phyloP scores from a whole-genome alignment of 2,888 invertebrate genomes.

The Protonemura montana region DNA sequence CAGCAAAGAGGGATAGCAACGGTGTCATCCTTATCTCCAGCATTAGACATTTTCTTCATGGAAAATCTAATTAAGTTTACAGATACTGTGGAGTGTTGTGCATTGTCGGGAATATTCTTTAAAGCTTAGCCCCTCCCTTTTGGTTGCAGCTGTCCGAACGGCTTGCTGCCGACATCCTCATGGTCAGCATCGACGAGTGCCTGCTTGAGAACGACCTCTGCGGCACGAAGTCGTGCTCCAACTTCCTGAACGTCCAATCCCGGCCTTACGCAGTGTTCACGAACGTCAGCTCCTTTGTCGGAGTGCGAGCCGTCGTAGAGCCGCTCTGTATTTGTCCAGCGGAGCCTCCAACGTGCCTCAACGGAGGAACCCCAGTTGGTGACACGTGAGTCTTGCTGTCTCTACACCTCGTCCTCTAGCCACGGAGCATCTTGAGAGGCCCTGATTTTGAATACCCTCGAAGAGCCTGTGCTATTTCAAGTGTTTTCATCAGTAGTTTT shows the following conservation, averaged over 20 bases:
- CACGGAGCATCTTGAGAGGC: too few relatives aligned
- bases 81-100: too few relatives aligned
- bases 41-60: too few relatives aligned
- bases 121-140: too few relatives aligned
- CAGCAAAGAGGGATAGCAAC: too few relatives aligned
- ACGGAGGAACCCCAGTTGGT: constrained; percentile 70
- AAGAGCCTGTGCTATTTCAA: too few relatives aligned
- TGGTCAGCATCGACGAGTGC: constrained; percentile 93
- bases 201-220: constrained; percentile 77
- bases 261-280: constrained; percentile 86
- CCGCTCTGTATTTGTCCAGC: constrained; percentile 75
- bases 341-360: constrained; percentile 71
- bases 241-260: constrained; percentile 75
- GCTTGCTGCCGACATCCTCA: constrained; percentile 76
- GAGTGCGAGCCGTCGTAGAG: constrained; percentile 84
- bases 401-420: neutral
- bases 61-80: too few relatives aligned
- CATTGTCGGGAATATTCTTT: too few relatives aligned
- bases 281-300: constrained; percentile 93
- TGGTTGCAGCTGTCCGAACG: constrained; percentile 71
- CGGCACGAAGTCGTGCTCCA: constrained; percentile 77
- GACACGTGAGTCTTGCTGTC: constrained; percentile 50
- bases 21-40: too few relatives aligned
- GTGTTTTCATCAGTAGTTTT: too few relatives aligned
- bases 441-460: too few relatives aligned